Evolutionary conservation across 37 sponge, comb jelly and placozoan species (phyloP).

Genomic region (Amphimedon queenslandica): DNA sequence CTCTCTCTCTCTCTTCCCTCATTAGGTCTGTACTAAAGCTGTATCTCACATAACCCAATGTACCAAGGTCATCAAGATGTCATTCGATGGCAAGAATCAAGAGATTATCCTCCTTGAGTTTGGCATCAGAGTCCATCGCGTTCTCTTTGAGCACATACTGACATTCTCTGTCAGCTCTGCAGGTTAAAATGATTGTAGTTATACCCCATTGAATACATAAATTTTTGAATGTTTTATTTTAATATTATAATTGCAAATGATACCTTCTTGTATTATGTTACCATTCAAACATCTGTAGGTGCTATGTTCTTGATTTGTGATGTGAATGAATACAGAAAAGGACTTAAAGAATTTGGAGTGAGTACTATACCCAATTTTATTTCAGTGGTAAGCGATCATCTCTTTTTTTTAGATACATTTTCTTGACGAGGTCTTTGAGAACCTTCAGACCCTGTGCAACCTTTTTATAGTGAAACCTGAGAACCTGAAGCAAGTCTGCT

Average conservation of each 20-base stretch:
- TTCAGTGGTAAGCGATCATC: not conserved
- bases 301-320: constrained; percentile 84
- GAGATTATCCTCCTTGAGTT: constrained; percentile 71
- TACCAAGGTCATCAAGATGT: constrained; percentile 25
- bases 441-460: constrained; percentile 69
- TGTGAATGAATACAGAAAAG: constrained; percentile 74
- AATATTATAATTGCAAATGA: too few species aligned
- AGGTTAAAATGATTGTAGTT: constrained; percentile 37
- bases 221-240: too few species aligned
- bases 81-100: constrained; percentile 85
- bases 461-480: constrained; percentile 62
- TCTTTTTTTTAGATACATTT: constrained; percentile 40
- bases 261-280: too few species aligned
- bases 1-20: not conserved
- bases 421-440: constrained; percentile 65
- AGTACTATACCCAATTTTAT: not conserved
- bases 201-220: too few species aligned
- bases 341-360: constrained; percentile 74
- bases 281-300: too few species aligned
- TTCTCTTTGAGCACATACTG: constrained; percentile 75
- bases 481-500: constrained; percentile 62
- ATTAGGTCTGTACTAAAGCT: constrained; percentile 58
- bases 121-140: constrained; percentile 71
- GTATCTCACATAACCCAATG: constrained; percentile 47
- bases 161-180: constrained; percentile 56